Base-by-base conservation (phyloP, 1,140 invertebrate species). In the Hyles euphorbiae region DNA sequence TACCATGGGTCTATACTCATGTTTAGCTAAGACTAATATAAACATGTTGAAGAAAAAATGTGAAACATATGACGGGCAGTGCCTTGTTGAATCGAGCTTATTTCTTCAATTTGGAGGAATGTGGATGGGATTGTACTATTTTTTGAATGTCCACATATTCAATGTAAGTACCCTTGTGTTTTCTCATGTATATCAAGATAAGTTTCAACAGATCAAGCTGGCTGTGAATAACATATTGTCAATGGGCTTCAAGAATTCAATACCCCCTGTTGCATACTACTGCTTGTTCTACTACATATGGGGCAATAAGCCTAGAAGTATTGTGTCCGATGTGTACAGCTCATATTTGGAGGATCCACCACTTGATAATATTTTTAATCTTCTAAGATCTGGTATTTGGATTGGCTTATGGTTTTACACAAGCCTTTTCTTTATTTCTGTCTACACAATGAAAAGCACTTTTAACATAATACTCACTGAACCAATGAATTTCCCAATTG, bases 401-500 rank as follows among this genome's bases (percentile, higher is more conserved):
- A 91, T 94, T 63, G 91, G 92, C 54, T 74, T 91, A 0, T 95
- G 93, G 93, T 79, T 94, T 9, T 92, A 94, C 59, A 89, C 91
- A n/a, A 90, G 92, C 5, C 84, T 94, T 32, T 94, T 94, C 63
- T 83, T 93, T 36, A 88, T 94, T 46, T 93, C 91, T 51, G 92
- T 93, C 79, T 91, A 93, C 68, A 90, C 91, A 1, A 94, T 94
- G 91, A 91, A 91, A 68, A 83, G 92, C 48, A 89, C 94, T 44
- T 95, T 94, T 58, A 91, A 94, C 63, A 90, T 94, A 64, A 90
- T 93, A 60, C 75, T 95, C 10, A 94, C 94, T 0, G 92, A 95
- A 81, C 91, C 92, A 69, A 83, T 92, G 63, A 85, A 90, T 6
- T 94, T 93, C 76, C 89, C 90, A 5, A 89, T 93, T 60, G 83